Evolutionary conservation across 2,888 invertebrate genomes (phyloP), one percentile per base, ranked within the genome.

Genomic region (Troides oblongomaculatus): DNA sequence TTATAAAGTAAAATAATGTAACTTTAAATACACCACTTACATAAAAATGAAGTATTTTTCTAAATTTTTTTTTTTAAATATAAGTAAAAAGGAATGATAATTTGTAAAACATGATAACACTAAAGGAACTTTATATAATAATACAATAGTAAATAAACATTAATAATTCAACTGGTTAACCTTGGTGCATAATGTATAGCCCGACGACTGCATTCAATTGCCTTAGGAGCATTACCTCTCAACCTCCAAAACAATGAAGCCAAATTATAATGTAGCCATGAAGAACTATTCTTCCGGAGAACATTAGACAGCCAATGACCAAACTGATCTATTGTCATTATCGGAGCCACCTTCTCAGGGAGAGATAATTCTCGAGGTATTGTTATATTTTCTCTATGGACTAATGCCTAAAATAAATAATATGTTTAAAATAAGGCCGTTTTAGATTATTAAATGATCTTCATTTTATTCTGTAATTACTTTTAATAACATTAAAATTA

Each of bases 231-330:
- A 79, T 96, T 94, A 18, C 97, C 97, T 78, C 94, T 93, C 0
- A 95, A 94, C 74, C 96, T 91, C 97, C 97, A 97, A 86, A 95
- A 97, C 75, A 96, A 93, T 1, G 96, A 94, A 50, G 96, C 97
- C 86, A 97, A 93, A 82, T 96, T 96, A 79, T 96, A 95, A 81
- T 96, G 94, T 50, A 96, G 85, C 97, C 97, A 97, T 0, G 96
- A 96, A 0, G 95, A 94, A 67, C 89, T 93, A 82, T 97, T 97
- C 80, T 93, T 93, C 73, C 89, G 86, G 12, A 97, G 87, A 10
- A 94, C 94, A 70, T 93, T 87, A 21, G 94, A 92, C 64, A 96
- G 88, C 84, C 95, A 94, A 80, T 95, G 94, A 0, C 96, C 96
- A 77, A 88, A 88, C 75, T 90, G 87, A 64, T 88, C 86, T 14